These are phyloP conservation scores for Rhodeus uyekii DNA, from an alignment of 2,797 vertebrate species.

Conservation along the genomic window DNA sequence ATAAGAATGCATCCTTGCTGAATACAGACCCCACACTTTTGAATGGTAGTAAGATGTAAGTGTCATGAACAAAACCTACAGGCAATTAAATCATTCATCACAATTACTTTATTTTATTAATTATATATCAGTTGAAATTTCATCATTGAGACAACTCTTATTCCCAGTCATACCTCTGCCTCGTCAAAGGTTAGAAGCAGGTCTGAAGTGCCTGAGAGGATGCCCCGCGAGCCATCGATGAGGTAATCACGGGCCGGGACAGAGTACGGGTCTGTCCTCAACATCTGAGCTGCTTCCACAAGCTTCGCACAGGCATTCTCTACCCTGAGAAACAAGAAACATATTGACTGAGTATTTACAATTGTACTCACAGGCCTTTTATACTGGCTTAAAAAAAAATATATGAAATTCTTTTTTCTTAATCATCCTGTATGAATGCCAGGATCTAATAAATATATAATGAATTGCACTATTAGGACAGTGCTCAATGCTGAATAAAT, in stretches of 20 bases:
- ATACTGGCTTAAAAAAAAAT: not conserved
- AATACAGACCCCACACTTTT: not conserved
- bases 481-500: not conserved
- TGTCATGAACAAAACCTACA: not conserved
- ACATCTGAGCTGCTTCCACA: conserved; percentile 95
- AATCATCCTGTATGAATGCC: not conserved
- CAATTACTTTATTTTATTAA: not conserved
- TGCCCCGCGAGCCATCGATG: conserved; percentile 98
- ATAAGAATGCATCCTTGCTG: not conserved
- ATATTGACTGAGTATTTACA: not conserved
- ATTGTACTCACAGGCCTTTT: not conserved
- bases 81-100: not conserved
- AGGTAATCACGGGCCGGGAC: conserved; percentile 97
- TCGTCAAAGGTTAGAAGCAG: conserved; percentile 97
- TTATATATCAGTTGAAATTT: not conserved
- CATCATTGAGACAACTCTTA: not conserved
- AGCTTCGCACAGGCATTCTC: conserved; percentile 96
- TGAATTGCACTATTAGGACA: not conserved
- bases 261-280: conserved; percentile 95
- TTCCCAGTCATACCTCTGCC: conserved; percentile 83
- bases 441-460: not conserved
- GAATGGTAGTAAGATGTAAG: not conserved
- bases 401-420: not conserved
- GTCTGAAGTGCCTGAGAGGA: conserved; percentile 97
- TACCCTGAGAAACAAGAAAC: conserved; percentile 78